These are phyloP conservation scores for Drosophila nigritarsus DNA, from an alignment of 2,888 invertebrate genomes.

Conservation along the genomic window DNA sequence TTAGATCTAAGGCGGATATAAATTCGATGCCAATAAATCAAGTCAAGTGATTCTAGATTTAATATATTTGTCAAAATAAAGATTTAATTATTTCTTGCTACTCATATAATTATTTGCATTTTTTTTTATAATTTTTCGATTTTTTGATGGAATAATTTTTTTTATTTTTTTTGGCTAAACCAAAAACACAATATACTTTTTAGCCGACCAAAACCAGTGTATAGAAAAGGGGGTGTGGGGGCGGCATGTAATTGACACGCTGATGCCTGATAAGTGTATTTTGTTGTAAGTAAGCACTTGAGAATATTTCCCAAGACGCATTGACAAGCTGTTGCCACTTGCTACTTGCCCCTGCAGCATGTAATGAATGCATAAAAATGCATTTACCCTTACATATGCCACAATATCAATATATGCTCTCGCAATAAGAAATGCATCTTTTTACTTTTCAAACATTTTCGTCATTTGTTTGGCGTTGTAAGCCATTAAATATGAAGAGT, in stretches of 20 bases:
- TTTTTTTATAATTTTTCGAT: not conserved
- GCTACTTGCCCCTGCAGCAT: slow-evolving; percentile 43
- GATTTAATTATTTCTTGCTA: not conserved
- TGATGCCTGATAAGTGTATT: slow-evolving; percentile 77
- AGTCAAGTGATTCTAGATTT: not conserved
- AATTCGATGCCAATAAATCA: not conserved
- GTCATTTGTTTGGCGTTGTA: slow-evolving; percentile 6
- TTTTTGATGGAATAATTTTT: too few species aligned
- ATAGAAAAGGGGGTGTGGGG: slow-evolving; percentile 19
- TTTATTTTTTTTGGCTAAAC: not conserved
- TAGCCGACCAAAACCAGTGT: not conserved
- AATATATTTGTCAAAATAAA: not conserved
- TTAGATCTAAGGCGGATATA: not conserved
- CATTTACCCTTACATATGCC: slow-evolving; percentile 22
- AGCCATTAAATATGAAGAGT: slow-evolving; percentile 6
- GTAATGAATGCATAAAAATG: slow-evolving; percentile 35
- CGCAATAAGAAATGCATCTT: slow-evolving; percentile 6
- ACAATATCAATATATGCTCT: not conserved
- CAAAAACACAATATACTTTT: slow-evolving; percentile 4
- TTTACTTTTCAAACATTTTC: not conserved
- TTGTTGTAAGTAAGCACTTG: slow-evolving; percentile 75
- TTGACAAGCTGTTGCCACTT: slow-evolving; percentile 51
- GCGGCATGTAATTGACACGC: slow-evolving; percentile 73
- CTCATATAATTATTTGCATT: not conserved
- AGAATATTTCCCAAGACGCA: slow-evolving; percentile 45